Conservation (phyloP, 2,113 vertebrate species). For the Cottus gobio region DNA sequence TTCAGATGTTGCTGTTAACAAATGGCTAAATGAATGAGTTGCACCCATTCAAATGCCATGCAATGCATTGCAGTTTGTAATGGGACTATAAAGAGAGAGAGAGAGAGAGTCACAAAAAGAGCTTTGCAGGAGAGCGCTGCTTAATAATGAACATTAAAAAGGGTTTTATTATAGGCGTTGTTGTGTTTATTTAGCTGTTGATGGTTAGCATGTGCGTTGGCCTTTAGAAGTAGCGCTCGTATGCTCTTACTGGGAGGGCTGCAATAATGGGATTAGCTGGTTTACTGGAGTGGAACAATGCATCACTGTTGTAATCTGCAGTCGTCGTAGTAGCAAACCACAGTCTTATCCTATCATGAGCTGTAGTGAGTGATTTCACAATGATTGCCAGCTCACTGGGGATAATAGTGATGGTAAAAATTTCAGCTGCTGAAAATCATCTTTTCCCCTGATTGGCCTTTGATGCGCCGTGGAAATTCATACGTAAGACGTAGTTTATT, state of each 20-base stretch:
- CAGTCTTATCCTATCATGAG: slow-evolving; percentile 2
- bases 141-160: neutral
- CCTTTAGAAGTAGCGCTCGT: neutral
- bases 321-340: slow-evolving; percentile 20
- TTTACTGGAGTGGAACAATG: slow-evolving; percentile 44
- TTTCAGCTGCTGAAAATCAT: slow-evolving; percentile 29
- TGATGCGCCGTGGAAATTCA: slow-evolving; percentile 12
- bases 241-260: slow-evolving; percentile 1
- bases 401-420: slow-evolving; percentile 31
- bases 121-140: slow-evolving; percentile 14
- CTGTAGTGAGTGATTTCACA: neutral
- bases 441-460: neutral
- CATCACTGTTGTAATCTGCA: slow-evolving; percentile 42
- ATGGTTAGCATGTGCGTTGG: slow-evolving; percentile 12
- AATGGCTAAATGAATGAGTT: neutral
- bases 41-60: neutral
- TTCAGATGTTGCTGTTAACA: neutral
- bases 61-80: neutral
- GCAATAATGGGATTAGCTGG: slow-evolving; percentile 35
- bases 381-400: neutral
- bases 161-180: neutral
- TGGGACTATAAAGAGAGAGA: neutral
- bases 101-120: neutral
- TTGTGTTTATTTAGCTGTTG: slow-evolving; percentile 26
- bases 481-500: neutral